Evolutionary conservation across 2,888 invertebrate genomes (phyloP), one percentile per base, ranked within the genome.

Genomic region (Fissipunctia ypsillon): DNA sequence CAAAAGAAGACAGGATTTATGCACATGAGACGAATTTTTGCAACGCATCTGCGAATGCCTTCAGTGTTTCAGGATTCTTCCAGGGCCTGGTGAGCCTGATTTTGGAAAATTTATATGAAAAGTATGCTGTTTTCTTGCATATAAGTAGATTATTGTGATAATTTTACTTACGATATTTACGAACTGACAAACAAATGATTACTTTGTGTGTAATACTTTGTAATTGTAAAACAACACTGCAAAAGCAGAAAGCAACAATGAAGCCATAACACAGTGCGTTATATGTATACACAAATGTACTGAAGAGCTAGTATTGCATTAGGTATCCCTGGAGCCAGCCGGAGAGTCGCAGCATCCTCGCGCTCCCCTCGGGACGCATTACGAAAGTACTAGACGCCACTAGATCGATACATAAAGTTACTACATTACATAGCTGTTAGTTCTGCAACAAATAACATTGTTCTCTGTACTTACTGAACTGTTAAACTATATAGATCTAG

Each of bases 321-420:
- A 95, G 94, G 89, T 91, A 89, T 94, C 95, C 94, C 94, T 78
- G 80, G 95, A 90, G 94, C 78, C 87, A 84, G 84, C 80, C 89
- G 87, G 90, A 87, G 89, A 90, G 94, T 94, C 95, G 92, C 94
- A 94, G 94, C 94, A 93, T 93, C 93, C 94, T 93, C 92, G 91
- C 90, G 88, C 87, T 85, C 87, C 95, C 92, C 95, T 59, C 81
- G 95, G 94, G 96, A 94, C 93, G 92, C 95, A 95, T 96, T 95
- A 95, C 92, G 93, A 93, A 92, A 95, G 94, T 93, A 94, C 95
- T 94, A 93, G 93, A 94, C 93, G 90, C 89, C 90, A 89, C 90
- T 88, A 93, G 95, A 96, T 96, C 95, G 94, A 95, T 96, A 95
- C 92, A 94, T 89, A 91, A 90, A 89, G 87, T 90, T 90, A 91